A percentile compares a stretch with the other conserved stretches of the same genome.
These are phyloP conservation scores for Danaus chrysippus DNA, from an alignment of 2,888 invertebrate genomes.

Conservation along the genomic window DNA sequence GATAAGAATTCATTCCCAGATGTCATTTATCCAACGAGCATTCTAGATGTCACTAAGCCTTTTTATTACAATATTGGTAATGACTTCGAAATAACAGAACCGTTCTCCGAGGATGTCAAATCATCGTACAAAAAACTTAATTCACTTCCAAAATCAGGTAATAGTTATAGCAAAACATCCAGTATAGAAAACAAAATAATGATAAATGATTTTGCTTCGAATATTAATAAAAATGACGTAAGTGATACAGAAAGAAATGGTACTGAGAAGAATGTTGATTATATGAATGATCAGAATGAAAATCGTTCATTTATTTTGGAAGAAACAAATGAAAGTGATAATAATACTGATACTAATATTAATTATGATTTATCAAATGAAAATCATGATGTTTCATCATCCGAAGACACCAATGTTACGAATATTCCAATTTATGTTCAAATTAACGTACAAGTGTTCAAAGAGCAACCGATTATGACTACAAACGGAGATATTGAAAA, in stretches of 20 bases:
- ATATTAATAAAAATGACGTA: background rate
- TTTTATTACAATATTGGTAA: slow-evolving; percentile 45
- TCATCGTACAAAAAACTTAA: slow-evolving; percentile 37
- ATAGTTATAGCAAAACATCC: slow-evolving; percentile 9
- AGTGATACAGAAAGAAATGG: background rate
- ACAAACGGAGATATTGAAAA: slow-evolving; percentile 6
- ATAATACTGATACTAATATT: background rate
- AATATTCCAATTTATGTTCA: background rate
- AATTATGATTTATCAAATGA: background rate
- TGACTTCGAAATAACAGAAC: slow-evolving; percentile 37
- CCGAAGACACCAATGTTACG: background rate
- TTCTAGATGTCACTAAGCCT: slow-evolving; percentile 49
- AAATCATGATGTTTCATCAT: background rate
- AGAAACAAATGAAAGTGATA: slow-evolving; percentile 9
- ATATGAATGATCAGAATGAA: slow-evolving; percentile 1
- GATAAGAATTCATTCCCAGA: slow-evolving; percentile 34
- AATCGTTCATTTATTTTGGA: background rate
- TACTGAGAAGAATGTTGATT: background rate
- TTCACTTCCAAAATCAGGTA: slow-evolving; percentile 12
- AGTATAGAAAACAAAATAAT: slow-evolving; percentile 9
- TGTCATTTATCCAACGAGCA: slow-evolving; percentile 38
- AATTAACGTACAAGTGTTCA: slow-evolving; percentile 2
- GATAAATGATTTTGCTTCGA: background rate
- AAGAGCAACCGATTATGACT: background rate
- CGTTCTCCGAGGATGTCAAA: slow-evolving; percentile 53